Percentiles rank a stretch among this genome's conserved stretches.
Evolutionary conservation across 2,113 vertebrate genomes (phyloP).

Genomic region (Piprites chloris): DNA sequence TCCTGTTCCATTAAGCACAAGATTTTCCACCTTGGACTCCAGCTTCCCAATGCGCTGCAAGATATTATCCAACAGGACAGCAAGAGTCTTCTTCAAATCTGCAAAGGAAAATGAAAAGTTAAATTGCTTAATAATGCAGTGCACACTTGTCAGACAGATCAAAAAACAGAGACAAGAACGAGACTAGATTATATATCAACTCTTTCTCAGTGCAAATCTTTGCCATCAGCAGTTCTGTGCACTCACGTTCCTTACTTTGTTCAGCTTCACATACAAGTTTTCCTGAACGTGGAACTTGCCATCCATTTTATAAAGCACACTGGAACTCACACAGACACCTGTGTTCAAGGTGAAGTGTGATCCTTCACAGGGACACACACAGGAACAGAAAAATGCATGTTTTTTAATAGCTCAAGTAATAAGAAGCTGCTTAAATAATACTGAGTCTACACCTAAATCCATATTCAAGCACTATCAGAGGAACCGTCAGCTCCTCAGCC

Average conservation of each 20-base stretch:
- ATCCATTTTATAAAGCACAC: background rate
- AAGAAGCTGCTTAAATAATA: background rate
- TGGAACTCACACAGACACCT: background rate
- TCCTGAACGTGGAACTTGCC: background rate
- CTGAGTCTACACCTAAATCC: background rate
- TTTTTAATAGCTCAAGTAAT: background rate
- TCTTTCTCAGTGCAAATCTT: background rate
- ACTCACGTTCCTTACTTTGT: background rate
- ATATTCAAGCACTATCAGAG: background rate
- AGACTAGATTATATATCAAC: background rate
- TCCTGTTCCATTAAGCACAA: conserved; percentile 89
- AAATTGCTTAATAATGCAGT: background rate
- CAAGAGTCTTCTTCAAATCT: conserved; percentile 98
- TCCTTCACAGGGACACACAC: background rate
- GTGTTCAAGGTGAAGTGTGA: background rate
- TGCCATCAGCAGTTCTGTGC: background rate
- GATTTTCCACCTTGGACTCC: conserved; percentile 94
- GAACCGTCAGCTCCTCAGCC: background rate
- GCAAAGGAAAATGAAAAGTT: conserved; percentile 18
- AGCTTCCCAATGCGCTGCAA: conserved; percentile 93
- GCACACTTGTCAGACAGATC: background rate
- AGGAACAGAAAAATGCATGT: background rate
- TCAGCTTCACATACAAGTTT: background rate
- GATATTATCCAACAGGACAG: conserved; percentile 96
- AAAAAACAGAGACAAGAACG: background rate